A percentile compares a stretch with the other conserved stretches of the same genome.
Conservation (phyloP, 2,797 vertebrate genomes). For the Eospalax fontanierii region DNA sequence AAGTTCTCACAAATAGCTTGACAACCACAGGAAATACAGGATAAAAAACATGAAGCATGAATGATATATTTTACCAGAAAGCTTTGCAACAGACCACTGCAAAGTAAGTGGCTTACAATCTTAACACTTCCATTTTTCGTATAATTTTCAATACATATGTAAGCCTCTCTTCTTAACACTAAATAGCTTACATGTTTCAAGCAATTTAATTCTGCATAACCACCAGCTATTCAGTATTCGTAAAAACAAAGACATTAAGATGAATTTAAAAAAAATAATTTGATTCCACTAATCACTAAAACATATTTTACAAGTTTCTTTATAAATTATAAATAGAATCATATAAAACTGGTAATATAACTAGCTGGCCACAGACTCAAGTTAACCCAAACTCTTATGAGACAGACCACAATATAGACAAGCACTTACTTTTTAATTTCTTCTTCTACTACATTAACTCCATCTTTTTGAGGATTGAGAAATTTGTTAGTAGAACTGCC, state of each 20-base stretch:
- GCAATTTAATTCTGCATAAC: slow-evolving; percentile 47
- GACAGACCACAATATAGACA: slow-evolving; percentile 42
- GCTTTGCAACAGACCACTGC: slow-evolving; percentile 4
- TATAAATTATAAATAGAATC: slow-evolving; percentile 47
- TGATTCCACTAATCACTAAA: slow-evolving; percentile 26
- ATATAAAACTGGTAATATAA: slow-evolving; percentile 12
- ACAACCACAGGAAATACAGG: not conserved
- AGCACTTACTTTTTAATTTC: slow-evolving; percentile 97
- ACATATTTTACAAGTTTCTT: slow-evolving; percentile 56
- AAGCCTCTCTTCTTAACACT: too few relatives aligned
- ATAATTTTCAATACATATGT: slow-evolving; percentile 20
- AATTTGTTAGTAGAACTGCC: slow-evolving; percentile 98
- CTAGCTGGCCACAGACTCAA: slow-evolving; percentile 45
- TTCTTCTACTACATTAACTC: slow-evolving; percentile 97
- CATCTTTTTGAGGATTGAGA: slow-evolving; percentile 96
- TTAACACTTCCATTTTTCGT: not conserved
- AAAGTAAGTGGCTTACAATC: not conserved
- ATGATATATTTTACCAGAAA: slow-evolving; percentile 33
- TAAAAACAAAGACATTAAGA: slow-evolving; percentile 57
- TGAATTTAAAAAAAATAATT: slow-evolving; percentile 17
- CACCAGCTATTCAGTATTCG: not conserved
- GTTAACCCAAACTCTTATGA: slow-evolving; percentile 54
- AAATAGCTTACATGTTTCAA: not conserved
- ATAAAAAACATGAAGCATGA: slow-evolving; percentile 44
- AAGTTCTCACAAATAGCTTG: not conserved